These are phyloP conservation scores for Ophiothrix spiculata DNA, from an alignment of 35 echinoderm and acorn worm genomes.

Conservation along the genomic window DNA sequence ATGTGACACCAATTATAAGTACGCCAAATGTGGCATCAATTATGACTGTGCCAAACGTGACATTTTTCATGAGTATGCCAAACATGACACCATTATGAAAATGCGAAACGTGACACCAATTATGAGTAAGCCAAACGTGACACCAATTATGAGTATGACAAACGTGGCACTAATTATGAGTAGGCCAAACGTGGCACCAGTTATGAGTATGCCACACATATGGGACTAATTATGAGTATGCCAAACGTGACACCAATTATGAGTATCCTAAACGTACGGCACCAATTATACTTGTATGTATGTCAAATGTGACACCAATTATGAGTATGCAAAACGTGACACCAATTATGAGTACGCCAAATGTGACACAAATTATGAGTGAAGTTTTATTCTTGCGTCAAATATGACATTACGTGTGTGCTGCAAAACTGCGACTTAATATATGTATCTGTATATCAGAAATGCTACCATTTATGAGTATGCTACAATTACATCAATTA, in stretches of 20 bases:
- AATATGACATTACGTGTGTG: background rate
- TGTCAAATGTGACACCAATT: background rate
- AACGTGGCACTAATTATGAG: background rate
- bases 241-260: background rate
- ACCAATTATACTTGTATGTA: background rate
- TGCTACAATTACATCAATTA: background rate
- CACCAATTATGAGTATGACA: background rate
- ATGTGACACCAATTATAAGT: background rate
- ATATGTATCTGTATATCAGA: background rate
- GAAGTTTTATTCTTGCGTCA: too few species aligned
- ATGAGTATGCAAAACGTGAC: background rate
- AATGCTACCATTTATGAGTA: background rate
- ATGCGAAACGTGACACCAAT: too few species aligned
- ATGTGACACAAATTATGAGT: too few species aligned
- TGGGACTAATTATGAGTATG: background rate
- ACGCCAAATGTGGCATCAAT: background rate
- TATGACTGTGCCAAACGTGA: too few species aligned
- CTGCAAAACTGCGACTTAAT: background rate
- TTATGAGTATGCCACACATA: background rate
- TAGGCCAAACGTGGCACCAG: background rate
- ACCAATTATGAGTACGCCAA: background rate
- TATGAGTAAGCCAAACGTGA: background rate
- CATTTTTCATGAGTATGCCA: background rate
- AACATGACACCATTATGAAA: too few species aligned
- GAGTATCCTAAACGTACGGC: too few species aligned